Percentiles rank a stretch among this genome's conserved stretches.
Evolutionary conservation across 2,888 invertebrate species (phyloP).

Genomic region (Scelioninae gen. 2): DNA sequence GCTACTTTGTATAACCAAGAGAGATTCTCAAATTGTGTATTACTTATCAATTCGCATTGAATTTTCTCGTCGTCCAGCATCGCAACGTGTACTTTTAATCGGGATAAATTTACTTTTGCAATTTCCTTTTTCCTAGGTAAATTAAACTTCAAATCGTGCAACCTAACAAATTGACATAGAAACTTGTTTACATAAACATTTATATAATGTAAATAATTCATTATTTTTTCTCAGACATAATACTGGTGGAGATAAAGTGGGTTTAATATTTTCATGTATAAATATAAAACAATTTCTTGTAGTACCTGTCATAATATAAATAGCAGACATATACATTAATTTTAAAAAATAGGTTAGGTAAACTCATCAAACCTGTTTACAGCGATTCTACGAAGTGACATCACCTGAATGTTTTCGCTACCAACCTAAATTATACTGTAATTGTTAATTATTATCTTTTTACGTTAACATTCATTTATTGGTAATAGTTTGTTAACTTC

Average conservation of each 20-base stretch:
- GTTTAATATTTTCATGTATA: too few species aligned
- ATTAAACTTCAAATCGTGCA: conserved; percentile 34
- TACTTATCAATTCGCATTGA: conserved; percentile 56
- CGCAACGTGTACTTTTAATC: conserved; percentile 64
- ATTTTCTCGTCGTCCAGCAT: conserved; percentile 66
- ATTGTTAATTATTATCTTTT: too few species aligned
- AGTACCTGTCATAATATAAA: background rate
- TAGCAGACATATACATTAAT: background rate
- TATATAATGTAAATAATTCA: background rate
- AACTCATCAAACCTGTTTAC: conserved; percentile 30
- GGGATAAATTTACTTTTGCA: conserved; percentile 46
- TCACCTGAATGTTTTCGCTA: conserved; percentile 8
- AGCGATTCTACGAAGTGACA: conserved; percentile 44
- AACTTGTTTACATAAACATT: background rate
- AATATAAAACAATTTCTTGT: too few species aligned
- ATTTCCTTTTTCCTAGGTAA: background rate
- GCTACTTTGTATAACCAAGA: conserved; percentile 73
- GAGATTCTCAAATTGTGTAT: conserved; percentile 63
- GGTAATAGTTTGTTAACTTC: too few species aligned
- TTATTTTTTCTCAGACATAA: too few species aligned
- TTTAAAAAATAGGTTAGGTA: conserved; percentile 33
- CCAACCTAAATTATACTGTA: background rate
- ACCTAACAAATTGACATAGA: conserved; percentile 43
- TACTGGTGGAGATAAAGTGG: too few species aligned
- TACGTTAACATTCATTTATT: too few species aligned